phyloP scores from a whole-genome alignment of 1,140 invertebrate genomes.

The Teleogryllus occipitalis region DNA sequence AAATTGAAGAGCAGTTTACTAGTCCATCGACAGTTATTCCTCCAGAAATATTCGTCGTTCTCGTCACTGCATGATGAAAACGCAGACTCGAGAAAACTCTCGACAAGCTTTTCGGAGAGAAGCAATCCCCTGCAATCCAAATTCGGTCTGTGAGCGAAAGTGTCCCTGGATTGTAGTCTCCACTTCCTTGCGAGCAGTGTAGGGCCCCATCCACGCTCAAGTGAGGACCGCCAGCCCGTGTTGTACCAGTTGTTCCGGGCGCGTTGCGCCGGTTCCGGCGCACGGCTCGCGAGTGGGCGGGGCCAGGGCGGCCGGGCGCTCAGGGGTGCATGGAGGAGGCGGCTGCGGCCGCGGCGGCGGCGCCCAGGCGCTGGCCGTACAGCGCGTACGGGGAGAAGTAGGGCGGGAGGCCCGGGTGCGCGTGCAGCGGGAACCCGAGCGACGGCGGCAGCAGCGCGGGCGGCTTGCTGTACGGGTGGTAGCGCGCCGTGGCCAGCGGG shows the following conservation, averaged over 20 bases:
- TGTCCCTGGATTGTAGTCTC: no score
- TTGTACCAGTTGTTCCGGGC: background rate
- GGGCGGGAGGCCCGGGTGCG: slow-evolving; percentile 56
- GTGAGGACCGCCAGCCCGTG: background rate
- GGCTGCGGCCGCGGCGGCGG: slow-evolving; percentile 50
- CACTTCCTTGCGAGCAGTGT: background rate
- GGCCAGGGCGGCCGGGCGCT: background rate
- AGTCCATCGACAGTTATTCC: no score
- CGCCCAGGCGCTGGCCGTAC: slow-evolving; percentile 75
- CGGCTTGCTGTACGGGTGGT: slow-evolving; percentile 79
- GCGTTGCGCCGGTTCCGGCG: no score
- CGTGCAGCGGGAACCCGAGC: slow-evolving; percentile 51
- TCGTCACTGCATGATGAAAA: no score
- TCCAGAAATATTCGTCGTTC: no score
- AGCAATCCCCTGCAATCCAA: no score
- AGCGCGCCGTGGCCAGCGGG: slow-evolving; percentile 66
- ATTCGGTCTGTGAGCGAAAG: no score
- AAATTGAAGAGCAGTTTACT: no score
- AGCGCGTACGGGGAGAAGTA: slow-evolving; percentile 80
- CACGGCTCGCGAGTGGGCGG: no score
- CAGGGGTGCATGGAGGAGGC: slow-evolving; percentile 45
- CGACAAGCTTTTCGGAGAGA: no score
- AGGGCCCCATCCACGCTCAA: background rate
- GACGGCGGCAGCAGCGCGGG: slow-evolving; percentile 46
- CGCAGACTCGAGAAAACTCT: no score